Evolutionary conservation across 2,113 vertebrate genomes (phyloP), one percentile per base, ranked within the genome.

Genomic region (Coturnix japonica): DNA sequence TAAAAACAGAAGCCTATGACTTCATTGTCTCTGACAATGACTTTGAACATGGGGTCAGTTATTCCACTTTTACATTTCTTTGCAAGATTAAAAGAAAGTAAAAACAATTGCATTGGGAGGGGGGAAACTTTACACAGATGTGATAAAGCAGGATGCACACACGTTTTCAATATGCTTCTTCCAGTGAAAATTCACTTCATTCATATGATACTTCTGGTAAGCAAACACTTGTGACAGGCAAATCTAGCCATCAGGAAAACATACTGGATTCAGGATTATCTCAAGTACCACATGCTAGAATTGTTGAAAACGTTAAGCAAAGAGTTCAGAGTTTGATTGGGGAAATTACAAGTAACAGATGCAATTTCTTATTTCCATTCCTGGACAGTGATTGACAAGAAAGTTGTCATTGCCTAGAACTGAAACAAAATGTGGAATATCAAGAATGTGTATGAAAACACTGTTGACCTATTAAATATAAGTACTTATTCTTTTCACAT

Each of bases 1-100:
- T 98, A 97, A 97, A 98, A 98, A 96, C 98, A 98, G 97, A 98
- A 98, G 97, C 91, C 96, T 92, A 97, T 97, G 97, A 98, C 97
- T 97, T 98, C 97, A 98, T 95, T 97, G 87, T 97, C 96, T 97
- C 96, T 97, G 95, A 97, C 94, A 97, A 97, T 93, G 96, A 97
- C 97, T 98, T 98, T 97, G 97, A 98, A 97, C 96, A 96, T 60
- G 89, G 85, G 96, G 96, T 98, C 96, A 97, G 93, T 96, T 96
- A 95, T 97, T 96, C 93, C 83, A 94, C 96, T 96, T 97, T 96
- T 97, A 96, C 95, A 96, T 97, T 97, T 97, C 96, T 97, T 95
- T 95, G 94, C 91, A 96, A 97, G 97, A 98, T 97, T 97, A 98
- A 98, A 98, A 97, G 96, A 96, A 97, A 97, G 97, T 96, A 97